A percentile compares a stretch with the other conserved stretches of the same genome.
phyloP scores from a whole-genome alignment of 2,888 invertebrate species.

The Eupithecia inturbata region DNA sequence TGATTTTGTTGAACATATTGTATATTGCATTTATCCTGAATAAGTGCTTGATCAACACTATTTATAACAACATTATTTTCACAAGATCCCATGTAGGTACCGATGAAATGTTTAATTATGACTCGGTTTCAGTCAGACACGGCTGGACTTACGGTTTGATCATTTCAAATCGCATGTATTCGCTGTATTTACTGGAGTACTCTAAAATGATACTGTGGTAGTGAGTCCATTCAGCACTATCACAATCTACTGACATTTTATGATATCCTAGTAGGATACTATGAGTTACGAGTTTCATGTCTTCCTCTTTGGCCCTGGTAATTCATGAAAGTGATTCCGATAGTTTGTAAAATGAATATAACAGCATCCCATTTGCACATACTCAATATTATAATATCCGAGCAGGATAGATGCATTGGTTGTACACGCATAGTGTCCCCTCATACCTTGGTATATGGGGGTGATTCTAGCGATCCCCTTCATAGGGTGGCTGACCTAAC shows the following conservation, averaged over 20 bases:
- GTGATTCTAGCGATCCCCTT: constrained; percentile 10
- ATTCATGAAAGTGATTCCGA: constrained; percentile 3
- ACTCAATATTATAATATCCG: not conserved
- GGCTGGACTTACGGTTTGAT: not conserved
- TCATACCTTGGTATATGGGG: not conserved
- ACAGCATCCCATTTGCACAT: not conserved
- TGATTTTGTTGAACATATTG: not conserved
- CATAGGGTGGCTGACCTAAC: not conserved
- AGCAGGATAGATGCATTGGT: constrained; percentile 7
- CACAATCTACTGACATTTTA: not conserved
- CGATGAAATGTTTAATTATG: too few relatives aligned
- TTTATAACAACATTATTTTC: too few relatives aligned
- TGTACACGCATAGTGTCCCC: not conserved
- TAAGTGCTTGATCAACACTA: too few relatives aligned
- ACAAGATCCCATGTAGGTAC: too few relatives aligned
- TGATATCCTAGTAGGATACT: constrained; percentile 12
- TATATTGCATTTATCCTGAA: too few relatives aligned
- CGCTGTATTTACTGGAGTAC: not conserved
- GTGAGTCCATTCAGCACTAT: constrained; percentile 4
- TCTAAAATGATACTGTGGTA: not conserved
- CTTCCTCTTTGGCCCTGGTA: not conserved
- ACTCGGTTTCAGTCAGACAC: not conserved
- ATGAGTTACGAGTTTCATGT: constrained; percentile 14
- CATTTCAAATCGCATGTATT: not conserved
- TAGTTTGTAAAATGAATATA: constrained; percentile 13